These are phyloP conservation scores for Apostichopus leukothele DNA, from an alignment of 53 echinoderm and acorn worm genomes.

Conservation along the genomic window DNA sequence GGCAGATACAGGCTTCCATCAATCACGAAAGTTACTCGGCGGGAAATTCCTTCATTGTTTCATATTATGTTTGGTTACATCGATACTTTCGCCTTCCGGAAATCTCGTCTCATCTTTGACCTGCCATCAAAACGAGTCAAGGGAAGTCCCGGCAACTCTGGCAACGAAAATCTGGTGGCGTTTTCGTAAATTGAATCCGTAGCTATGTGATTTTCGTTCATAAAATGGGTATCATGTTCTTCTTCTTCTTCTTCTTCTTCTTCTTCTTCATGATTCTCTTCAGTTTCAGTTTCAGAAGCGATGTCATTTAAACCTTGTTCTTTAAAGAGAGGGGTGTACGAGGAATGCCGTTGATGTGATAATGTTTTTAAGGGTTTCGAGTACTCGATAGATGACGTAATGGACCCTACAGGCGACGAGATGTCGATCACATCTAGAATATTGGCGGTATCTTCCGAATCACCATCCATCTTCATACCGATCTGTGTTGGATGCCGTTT, in stretches of 20 bases:
- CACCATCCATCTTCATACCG: neutral
- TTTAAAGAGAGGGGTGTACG: conserved; percentile 31
- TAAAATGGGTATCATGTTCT: neutral
- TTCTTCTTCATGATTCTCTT: too few species aligned
- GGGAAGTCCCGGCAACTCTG: conserved; percentile 27
- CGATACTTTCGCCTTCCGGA: neutral
- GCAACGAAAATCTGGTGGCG: conserved; percentile 28
- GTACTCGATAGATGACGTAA: conserved; percentile 28
- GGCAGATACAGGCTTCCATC: too few species aligned
- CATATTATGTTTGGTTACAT: neutral
- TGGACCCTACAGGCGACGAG: conserved; percentile 16
- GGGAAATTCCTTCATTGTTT: too few species aligned
- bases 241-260: neutral
- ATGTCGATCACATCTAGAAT: conserved; percentile 20
- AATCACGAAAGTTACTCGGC: too few species aligned
- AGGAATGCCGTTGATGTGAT: conserved; percentile 17
- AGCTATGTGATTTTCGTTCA: neutral
- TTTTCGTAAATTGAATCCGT: conserved; percentile 36
- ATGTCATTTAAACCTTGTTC: neutral
- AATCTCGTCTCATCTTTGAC: neutral
- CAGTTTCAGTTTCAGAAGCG: neutral
- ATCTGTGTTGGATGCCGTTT: neutral
- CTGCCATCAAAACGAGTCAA: conserved; percentile 8
- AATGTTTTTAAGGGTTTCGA: neutral
- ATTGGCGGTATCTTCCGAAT: neutral